Conservation (phyloP, 2,113 vertebrate genomes). For the Aleadryas rufinucha region DNA sequence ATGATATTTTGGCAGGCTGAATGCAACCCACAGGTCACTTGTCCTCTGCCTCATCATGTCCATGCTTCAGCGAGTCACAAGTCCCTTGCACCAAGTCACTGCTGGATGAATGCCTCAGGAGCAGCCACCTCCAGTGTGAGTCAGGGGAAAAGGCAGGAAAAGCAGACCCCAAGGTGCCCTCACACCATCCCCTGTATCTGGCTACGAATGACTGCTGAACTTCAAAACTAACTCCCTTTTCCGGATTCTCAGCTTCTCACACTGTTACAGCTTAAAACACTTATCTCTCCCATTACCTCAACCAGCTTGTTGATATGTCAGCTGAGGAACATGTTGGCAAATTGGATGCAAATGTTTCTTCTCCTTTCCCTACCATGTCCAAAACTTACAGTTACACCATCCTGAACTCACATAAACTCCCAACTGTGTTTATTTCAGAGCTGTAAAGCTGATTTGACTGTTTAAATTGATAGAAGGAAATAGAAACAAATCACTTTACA, state of each 20-base stretch:
- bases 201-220: not conserved
- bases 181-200: not conserved
- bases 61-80: not conserved
- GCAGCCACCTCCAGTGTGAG: not conserved
- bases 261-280: not conserved
- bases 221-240: constrained; percentile 18
- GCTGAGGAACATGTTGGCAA: constrained; percentile 16
- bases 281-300: constrained; percentile 58
- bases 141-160: not conserved
- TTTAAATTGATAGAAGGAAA: constrained; percentile 18
- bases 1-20: not conserved
- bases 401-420: constrained; percentile 9
- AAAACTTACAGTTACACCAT: constrained; percentile 28
- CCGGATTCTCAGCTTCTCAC: constrained; percentile 24
- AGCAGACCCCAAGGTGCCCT: not conserved
- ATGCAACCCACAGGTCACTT: fast-evolving
- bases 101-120: not conserved
- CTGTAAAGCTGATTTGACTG: constrained; percentile 21
- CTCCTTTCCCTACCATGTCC: not conserved
- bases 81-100: not conserved
- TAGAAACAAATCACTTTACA: constrained; percentile 49
- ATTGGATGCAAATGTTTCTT: not conserved
- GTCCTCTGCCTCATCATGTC: not conserved
- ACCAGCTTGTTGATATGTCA: not conserved
- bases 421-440: constrained; percentile 25